Conservation (phyloP, 2,797 vertebrate species). For the Platyrinchus mystaceus region DNA sequence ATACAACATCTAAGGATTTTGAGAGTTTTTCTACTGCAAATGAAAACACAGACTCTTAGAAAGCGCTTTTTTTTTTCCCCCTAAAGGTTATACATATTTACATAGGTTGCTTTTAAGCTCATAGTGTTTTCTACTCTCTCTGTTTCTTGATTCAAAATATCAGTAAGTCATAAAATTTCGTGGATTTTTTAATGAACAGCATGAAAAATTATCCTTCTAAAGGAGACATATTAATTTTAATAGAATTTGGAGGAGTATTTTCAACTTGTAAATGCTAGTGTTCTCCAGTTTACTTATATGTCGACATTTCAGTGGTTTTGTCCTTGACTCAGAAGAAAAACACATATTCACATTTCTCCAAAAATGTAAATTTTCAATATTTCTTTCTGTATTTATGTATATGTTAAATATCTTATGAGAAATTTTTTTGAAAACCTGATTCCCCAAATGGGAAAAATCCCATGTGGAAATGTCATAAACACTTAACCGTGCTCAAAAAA, state of each 20-base stretch:
- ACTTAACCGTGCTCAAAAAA: neutral
- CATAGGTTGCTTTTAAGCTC: neutral
- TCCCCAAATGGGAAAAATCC: neutral
- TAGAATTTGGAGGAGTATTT: neutral
- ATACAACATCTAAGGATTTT: neutral
- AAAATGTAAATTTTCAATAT: neutral
- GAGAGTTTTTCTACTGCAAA: neutral
- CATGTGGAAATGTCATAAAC: neutral
- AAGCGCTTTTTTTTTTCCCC: neutral
- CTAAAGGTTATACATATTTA: neutral
- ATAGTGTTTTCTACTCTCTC: neutral
- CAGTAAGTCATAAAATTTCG: neutral
- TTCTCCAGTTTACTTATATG: neutral
- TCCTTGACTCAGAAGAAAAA: neutral
- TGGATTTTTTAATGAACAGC: neutral
- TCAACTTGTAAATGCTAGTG: neutral
- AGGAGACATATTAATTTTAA: neutral
- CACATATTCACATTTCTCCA: neutral
- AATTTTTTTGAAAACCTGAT: neutral
- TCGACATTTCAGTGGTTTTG: neutral
- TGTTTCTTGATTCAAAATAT: neutral
- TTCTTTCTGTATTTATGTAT: neutral
- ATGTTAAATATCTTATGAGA: neutral
- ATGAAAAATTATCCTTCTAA: neutral
- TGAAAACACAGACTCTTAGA: neutral